Percentiles rank a stretch among this genome's conserved stretches.
Conservation (phyloP, 2,113 vertebrate genomes). For the Acanthochromis polyacanthus region DNA sequence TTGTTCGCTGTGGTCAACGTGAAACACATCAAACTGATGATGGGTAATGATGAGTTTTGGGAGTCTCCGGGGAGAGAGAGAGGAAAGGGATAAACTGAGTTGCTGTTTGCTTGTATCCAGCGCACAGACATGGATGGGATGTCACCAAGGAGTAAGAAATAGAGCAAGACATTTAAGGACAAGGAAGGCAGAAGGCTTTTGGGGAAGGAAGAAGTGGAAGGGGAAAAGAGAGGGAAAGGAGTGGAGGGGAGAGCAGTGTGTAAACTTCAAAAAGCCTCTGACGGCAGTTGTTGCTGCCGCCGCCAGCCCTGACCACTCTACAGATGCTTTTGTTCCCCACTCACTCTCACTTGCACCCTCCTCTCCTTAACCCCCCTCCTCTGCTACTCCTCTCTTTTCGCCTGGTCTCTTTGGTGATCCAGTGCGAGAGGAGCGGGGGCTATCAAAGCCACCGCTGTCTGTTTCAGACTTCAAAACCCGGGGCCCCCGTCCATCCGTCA, state of each 20-base stretch:
- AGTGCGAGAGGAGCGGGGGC: conserved; percentile 71
- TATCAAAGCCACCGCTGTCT: conserved; percentile 86
- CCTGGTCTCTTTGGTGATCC: conserved; percentile 83
- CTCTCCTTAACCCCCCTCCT: conserved; percentile 37
- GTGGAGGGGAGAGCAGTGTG: conserved; percentile 55
- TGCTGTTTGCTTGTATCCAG: conserved; percentile 46
- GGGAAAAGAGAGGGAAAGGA: conserved; percentile 40
- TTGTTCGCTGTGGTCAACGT: conserved; percentile 1
- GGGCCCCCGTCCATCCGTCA: conserved; percentile 81
- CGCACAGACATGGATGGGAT: conserved; percentile 8
- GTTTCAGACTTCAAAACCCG: conserved; percentile 85
- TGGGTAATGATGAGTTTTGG: conserved; percentile 14
- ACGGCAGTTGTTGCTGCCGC: conserved; percentile 77
- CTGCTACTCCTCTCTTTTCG: conserved; percentile 57
- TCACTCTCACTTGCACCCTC: conserved; percentile 59
- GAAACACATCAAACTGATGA: conserved; percentile 14
- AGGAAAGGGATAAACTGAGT: conserved; percentile 22
- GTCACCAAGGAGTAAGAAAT: conserved; percentile 42
- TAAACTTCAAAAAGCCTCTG: conserved; percentile 85
- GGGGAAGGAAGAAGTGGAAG: conserved; percentile 36
- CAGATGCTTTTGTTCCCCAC: conserved; percentile 83
- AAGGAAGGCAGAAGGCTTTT: conserved; percentile 42
- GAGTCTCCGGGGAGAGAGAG: conserved; percentile 28
- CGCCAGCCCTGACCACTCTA: conserved; percentile 81
- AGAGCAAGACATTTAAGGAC: conserved; percentile 48